Conservation (phyloP, 2,113 vertebrate genomes). For the Siphamia tubifer region DNA sequence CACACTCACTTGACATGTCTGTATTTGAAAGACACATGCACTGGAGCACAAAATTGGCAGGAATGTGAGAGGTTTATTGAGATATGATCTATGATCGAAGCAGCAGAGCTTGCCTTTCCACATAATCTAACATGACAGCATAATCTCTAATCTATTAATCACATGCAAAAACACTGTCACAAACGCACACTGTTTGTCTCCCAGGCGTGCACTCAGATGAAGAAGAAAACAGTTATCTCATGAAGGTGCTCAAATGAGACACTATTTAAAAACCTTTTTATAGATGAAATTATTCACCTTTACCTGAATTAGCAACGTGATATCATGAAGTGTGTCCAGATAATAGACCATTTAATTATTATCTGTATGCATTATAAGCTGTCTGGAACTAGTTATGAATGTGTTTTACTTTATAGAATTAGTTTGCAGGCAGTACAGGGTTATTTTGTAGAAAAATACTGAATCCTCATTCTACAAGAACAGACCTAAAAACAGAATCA, state of each 20-base stretch:
- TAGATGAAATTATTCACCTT: background rate
- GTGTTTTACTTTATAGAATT: too few relatives aligned
- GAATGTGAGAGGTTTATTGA: constrained; percentile 39
- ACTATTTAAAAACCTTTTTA: constrained; percentile 3
- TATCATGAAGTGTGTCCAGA: too few relatives aligned
- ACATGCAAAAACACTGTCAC: constrained; percentile 37
- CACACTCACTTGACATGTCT: too few relatives aligned
- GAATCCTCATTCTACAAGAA: too few relatives aligned
- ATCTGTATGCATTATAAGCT: too few relatives aligned
- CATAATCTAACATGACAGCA: constrained; percentile 61
- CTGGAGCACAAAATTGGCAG: constrained; percentile 62
- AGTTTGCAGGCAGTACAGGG: too few relatives aligned
- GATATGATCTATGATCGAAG: constrained; percentile 63
- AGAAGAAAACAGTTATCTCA: background rate
- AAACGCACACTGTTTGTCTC: background rate
- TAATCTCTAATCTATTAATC: constrained; percentile 59
- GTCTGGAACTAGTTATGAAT: too few relatives aligned
- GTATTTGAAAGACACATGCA: constrained; percentile 35
- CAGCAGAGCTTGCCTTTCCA: constrained; percentile 51
- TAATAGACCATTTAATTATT: too few relatives aligned
- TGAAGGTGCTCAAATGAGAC: background rate
- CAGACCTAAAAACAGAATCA: too few relatives aligned
- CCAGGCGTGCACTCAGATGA: background rate
- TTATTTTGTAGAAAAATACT: too few relatives aligned
- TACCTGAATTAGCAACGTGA: background rate